A percentile compares a stretch with the other conserved stretches of the same genome.
Conservation (phyloP, 1,140 invertebrate genomes). For the Druon quercuslanigerum region DNA sequence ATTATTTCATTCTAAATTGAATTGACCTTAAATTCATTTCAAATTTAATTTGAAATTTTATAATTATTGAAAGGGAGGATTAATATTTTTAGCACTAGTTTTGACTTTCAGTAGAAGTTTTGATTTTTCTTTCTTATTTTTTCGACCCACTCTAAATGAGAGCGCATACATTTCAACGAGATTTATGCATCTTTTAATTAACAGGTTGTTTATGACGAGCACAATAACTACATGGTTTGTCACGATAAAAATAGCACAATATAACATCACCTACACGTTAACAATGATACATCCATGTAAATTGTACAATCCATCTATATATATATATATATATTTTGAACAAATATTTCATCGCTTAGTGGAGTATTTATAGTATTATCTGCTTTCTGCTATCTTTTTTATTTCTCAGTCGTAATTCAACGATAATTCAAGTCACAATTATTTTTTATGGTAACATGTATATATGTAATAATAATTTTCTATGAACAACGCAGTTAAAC, state of each 20-base stretch:
- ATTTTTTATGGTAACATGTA: background rate
- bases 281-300: background rate
- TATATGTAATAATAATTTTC: background rate
- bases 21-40: too few species aligned
- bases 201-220: background rate
- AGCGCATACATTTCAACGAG: background rate
- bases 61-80: too few species aligned
- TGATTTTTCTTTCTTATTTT: too few species aligned
- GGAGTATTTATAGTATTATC: background rate
- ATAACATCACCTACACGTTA: background rate
- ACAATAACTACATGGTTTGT: background rate
- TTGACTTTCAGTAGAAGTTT: too few species aligned
- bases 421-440: background rate
- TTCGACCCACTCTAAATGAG: background rate
- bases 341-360: background rate
- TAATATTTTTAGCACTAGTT: too few species aligned
- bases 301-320: constrained; percentile 13
- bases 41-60: too few species aligned
- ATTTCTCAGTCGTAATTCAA: constrained; percentile 10
- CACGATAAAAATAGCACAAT: background rate
- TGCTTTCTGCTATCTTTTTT: background rate
- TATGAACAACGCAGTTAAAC: background rate
- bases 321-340: constrained; percentile 4
- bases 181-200: constrained; percentile 9
- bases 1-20: too few species aligned